A percentile compares a stretch with the other conserved stretches of the same genome.
phyloP scores from a whole-genome alignment of 1,140 invertebrate genomes.

The Heliconius nattereri region DNA sequence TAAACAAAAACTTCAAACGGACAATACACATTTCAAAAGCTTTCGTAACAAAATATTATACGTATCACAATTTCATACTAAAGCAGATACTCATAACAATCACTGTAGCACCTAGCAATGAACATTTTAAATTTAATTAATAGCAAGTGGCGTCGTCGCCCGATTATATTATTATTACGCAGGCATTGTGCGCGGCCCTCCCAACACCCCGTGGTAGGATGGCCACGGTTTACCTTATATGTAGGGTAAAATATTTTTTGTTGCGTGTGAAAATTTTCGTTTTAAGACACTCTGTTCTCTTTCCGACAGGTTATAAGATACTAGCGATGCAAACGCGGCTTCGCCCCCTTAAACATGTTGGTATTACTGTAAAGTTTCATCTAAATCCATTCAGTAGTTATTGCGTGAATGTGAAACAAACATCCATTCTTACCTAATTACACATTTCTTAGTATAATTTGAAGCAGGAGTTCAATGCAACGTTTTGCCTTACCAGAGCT shows the following conservation, averaged over 20 bases:
- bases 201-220: conserved; percentile 24
- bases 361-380: too few relatives aligned
- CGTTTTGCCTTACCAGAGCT: too few relatives aligned
- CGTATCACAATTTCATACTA: conserved; percentile 30
- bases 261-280: background rate
- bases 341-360: too few relatives aligned
- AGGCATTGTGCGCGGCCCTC: conserved; percentile 53
- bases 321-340: too few relatives aligned
- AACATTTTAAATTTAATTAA: conserved; percentile 78
- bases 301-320: background rate
- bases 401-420: too few relatives aligned
- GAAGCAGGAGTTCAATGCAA: too few relatives aligned
- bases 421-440: too few relatives aligned
- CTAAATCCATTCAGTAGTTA: too few relatives aligned
- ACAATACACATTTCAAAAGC: conserved; percentile 5
- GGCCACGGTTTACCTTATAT: background rate
- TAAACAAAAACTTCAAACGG: conserved; percentile 4
- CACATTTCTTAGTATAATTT: too few relatives aligned
- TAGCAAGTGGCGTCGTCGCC: conserved; percentile 66
- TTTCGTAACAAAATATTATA: conserved; percentile 23
- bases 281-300: too few relatives aligned
- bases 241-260: background rate
- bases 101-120: conserved; percentile 57
- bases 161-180: conserved; percentile 71
- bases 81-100: conserved; percentile 36